Evolutionary conservation across 2,888 invertebrate species (phyloP).

Genomic region (Harpalus rubripes): DNA sequence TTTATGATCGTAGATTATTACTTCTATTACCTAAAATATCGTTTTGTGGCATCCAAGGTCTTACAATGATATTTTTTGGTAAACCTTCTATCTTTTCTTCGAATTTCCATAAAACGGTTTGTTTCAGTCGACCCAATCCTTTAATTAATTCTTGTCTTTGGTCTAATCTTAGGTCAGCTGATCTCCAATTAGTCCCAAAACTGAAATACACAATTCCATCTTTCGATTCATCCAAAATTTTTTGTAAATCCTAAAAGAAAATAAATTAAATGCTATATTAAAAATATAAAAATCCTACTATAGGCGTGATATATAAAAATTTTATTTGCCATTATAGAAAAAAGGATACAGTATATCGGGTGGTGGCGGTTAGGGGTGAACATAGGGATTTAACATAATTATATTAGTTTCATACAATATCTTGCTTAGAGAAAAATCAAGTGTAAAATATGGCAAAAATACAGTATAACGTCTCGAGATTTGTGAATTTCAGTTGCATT

Average conservation of each 20-base stretch:
- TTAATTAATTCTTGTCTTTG: slow-evolving; percentile 71
- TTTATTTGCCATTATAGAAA: no score
- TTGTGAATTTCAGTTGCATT: no score
- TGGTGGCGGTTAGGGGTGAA: no score
- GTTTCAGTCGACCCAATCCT: slow-evolving; percentile 74
- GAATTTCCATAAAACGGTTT: slow-evolving; percentile 76
- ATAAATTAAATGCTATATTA: not conserved
- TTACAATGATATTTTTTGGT: slow-evolving; percentile 75
- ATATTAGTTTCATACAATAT: no score
- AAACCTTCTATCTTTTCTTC: slow-evolving; percentile 72
- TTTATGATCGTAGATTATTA: no score
- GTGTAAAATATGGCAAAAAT: no score
- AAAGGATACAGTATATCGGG: no score
- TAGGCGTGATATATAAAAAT: no score
- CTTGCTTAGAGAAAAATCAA: no score
- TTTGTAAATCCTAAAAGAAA: slow-evolving; percentile 72
- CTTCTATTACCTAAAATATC: slow-evolving; percentile 74
- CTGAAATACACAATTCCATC: slow-evolving; percentile 75
- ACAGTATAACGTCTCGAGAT: no score
- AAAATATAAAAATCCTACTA: no score
- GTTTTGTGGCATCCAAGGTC: slow-evolving; percentile 76
- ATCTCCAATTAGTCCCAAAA: slow-evolving; percentile 74
- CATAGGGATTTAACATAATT: no score
- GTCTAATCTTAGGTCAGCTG: slow-evolving; percentile 71
- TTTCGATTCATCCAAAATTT: slow-evolving; percentile 73